These are phyloP conservation scores for Netelia virgata DNA, from an alignment of 2,888 invertebrate genomes.

Conservation along the genomic window DNA sequence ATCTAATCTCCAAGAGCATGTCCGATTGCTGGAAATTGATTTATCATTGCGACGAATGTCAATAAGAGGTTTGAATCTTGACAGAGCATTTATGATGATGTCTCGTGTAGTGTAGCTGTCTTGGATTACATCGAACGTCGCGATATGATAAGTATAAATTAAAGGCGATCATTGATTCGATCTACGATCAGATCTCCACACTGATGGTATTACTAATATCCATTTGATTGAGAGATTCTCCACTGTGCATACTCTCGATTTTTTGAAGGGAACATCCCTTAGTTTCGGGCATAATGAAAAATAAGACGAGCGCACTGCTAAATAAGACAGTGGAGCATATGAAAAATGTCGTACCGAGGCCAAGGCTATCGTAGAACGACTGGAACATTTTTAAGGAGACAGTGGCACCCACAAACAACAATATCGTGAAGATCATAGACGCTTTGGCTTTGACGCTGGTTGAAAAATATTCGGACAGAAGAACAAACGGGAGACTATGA, in stretches of 20 bases:
- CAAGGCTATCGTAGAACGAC: conserved; percentile 9
- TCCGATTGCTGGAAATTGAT: too few species aligned
- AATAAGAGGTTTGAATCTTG: too few species aligned
- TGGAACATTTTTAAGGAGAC: conserved; percentile 22
- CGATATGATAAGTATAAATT: too few species aligned
- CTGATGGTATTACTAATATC: too few species aligned
- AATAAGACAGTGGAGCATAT: conserved; percentile 3
- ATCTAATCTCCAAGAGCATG: too few species aligned
- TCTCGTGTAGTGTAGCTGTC: too few species aligned
- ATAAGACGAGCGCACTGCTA: neutral
- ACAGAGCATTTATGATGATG: too few species aligned
- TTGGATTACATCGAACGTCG: too few species aligned
- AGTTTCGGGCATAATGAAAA: conserved; percentile 39
- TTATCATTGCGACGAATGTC: too few species aligned
- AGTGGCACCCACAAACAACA: neutral
- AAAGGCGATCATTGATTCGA: too few species aligned
- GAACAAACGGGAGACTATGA: conserved; percentile 52
- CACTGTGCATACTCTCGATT: conserved; percentile 36
- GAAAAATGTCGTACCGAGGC: conserved; percentile 31
- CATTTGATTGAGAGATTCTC: neutral
- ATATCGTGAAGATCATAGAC: conserved; percentile 39
- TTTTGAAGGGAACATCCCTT: conserved; percentile 23
- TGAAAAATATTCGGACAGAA: conserved; percentile 70
- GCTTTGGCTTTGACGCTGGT: conserved; percentile 69
- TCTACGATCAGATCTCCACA: too few species aligned